Percentiles rank a stretch among this genome's conserved stretches.
Conservation (phyloP, 2,797 vertebrate species). For the Hypotaenidia philippensis region DNA sequence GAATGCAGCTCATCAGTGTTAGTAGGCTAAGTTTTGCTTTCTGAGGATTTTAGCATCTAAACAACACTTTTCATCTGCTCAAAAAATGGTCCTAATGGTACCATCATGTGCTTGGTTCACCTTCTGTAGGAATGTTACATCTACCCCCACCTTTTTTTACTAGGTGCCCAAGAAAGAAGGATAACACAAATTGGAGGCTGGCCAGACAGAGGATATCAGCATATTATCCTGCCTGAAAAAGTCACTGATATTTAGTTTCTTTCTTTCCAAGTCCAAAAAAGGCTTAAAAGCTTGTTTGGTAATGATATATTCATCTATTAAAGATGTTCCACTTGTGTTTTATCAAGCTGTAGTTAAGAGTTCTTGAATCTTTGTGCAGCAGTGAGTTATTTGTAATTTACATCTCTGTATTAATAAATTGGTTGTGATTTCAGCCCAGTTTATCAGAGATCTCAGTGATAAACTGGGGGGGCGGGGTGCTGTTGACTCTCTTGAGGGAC, state of each 20-base stretch:
- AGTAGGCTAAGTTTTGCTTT: background rate
- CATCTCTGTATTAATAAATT: background rate
- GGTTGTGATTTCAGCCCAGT: background rate
- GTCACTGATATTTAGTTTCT: background rate
- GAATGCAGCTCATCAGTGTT: background rate
- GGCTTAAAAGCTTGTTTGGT: background rate
- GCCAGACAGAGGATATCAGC: background rate
- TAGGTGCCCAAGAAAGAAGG: background rate
- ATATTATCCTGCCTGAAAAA: background rate
- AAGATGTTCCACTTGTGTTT: background rate
- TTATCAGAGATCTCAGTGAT: background rate
- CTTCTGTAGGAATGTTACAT: background rate
- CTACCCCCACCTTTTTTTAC: background rate
- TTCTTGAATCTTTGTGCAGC: background rate
- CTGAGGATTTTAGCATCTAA: background rate
- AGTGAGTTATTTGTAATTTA: background rate
- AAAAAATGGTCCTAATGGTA: background rate
- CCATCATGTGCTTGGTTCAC: rapidly evolving
- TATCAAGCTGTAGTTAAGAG: background rate
- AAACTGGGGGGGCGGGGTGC: too few species aligned
- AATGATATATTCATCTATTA: background rate
- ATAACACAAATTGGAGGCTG: background rate
- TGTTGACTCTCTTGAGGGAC: too few species aligned
- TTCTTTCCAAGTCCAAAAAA: background rate
- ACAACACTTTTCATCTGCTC: background rate